Percentiles rank a stretch among this genome's conserved stretches.
These are phyloP conservation scores for Glomeris marginata DNA, from an alignment of 2,888 invertebrate species.

Conservation along the genomic window DNA sequence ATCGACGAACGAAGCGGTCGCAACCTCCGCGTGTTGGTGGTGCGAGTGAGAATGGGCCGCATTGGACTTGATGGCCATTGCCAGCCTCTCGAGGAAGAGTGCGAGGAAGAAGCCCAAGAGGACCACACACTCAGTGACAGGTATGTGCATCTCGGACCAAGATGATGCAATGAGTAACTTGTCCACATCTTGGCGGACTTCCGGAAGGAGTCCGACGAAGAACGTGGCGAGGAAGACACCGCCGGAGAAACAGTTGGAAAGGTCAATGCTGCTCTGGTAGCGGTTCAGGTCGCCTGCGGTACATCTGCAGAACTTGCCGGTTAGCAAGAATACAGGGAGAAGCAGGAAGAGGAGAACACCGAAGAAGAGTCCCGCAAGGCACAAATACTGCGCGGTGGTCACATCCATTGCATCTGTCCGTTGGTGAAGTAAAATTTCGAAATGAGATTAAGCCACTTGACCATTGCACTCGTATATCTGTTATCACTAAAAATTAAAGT, in stretches of 20 bases:
- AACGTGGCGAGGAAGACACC: conserved; percentile 29
- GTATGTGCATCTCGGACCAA: conserved; percentile 14
- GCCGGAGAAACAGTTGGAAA: conserved; percentile 26
- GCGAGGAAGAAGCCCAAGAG: conserved; percentile 23
- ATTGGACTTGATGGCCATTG: background rate
- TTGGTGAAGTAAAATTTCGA: no score
- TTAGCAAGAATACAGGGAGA: conserved; percentile 9
- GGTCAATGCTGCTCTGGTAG: conserved; percentile 16
- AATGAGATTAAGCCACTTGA: no score
- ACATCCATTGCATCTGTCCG: conserved; percentile 14
- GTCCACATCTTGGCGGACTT: conserved; percentile 23
- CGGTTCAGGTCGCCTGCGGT: conserved; percentile 8
- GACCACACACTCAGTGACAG: conserved; percentile 20
- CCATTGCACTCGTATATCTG: no score
- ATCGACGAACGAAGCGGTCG: background rate
- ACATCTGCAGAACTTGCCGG: conserved; percentile 10
- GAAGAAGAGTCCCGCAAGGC: conserved; percentile 15
- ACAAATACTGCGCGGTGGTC: conserved; percentile 14
- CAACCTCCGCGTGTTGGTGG: background rate
- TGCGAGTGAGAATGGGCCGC: background rate
- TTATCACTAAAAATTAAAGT: no score
- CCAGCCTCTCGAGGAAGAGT: conserved; percentile 21
- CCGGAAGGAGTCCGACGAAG: conserved; percentile 26
- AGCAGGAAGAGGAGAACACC: conserved; percentile 16
- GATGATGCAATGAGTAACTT: conserved; percentile 13